phyloP scores from a whole-genome alignment of 2,888 invertebrate species.

The Synergus itoensis region DNA sequence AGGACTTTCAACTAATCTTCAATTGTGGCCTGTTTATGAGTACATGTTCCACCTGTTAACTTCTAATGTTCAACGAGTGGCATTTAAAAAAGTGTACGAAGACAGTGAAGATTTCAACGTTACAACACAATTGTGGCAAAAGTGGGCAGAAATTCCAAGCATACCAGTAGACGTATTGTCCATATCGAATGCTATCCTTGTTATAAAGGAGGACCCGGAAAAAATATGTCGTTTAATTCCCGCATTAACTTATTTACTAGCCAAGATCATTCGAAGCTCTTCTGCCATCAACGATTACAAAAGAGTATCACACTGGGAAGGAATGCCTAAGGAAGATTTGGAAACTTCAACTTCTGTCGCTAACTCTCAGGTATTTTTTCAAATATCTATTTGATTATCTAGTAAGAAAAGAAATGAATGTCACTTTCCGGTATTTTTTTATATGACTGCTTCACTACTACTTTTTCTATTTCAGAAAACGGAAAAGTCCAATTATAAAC shows the following conservation, averaged over 20 bases:
- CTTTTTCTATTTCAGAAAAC: constrained; percentile 44
- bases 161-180: constrained; percentile 66
- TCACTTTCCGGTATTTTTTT: no score
- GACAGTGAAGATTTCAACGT: not conserved
- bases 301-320: constrained; percentile 59
- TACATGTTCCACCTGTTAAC: constrained; percentile 78
- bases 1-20: constrained; percentile 71
- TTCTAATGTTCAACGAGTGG: constrained; percentile 59
- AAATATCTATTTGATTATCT: not conserved
- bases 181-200: constrained; percentile 58
- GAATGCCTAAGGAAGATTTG: constrained; percentile 44
- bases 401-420: not conserved
- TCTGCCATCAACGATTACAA: constrained; percentile 59
- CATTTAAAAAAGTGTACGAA: constrained; percentile 51
- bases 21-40: constrained; percentile 81
- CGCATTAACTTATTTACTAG: constrained; percentile 60
- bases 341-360: constrained; percentile 31
- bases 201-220: constrained; percentile 45
- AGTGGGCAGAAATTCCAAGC: constrained; percentile 64
- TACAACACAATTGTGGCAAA: constrained; percentile 46
- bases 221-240: constrained; percentile 57
- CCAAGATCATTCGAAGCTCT: constrained; percentile 60
- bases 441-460: not conserved
- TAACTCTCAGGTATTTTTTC: constrained; percentile 4
- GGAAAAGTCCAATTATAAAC: constrained; percentile 51